Base-by-base conservation (phyloP, 2,888 invertebrate species). In the Elmis aenea region DNA sequence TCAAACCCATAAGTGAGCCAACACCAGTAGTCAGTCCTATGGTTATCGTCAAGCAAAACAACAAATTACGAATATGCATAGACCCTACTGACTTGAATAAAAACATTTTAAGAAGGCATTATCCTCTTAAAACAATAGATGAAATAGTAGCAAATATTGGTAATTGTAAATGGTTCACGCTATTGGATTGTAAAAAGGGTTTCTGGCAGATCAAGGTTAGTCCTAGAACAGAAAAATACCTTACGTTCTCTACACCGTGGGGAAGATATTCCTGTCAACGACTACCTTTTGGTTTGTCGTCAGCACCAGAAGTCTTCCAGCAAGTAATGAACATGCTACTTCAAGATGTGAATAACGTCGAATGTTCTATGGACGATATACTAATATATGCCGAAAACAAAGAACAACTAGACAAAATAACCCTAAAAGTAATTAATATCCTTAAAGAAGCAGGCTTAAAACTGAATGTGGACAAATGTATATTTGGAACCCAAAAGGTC, bases 261-360 rank as follows among this genome's bases (percentile, higher is more conserved):
- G 48, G 50, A 13, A 26, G 48, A 29, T 53, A 48, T 20, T 46
- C 36, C 3, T 54, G 33, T 15, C 29, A 25, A 12, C 13, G 48
- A 9, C 33, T 54, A 15, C 50, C 54, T n/a, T 55, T 53, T 25
- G 53, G 52, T 9, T 9, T 55, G 4, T 45, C 47, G 9, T 52
- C 47, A 27, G 51, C 50, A 4, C 51, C 51, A 9, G 52, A 54
- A 38, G 45, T 51, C 4, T 54, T 54, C 35, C 50, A 51, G 28
- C 41, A 48, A 33, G 30, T 48, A 5, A 46, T 55, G 49, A 24
- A 5, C 6, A 9, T 8, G 1, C 9, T 33, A 13, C 9, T 26
- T 10, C 46, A 13, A 43, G 46, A 16, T 47, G 46, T 35, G 46
- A 45, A 9, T 25, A 48, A 15, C 38, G 44, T 11, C 40, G 44